Conservation (phyloP, 2,113 vertebrate species). For the Taurulus bubalis region DNA sequence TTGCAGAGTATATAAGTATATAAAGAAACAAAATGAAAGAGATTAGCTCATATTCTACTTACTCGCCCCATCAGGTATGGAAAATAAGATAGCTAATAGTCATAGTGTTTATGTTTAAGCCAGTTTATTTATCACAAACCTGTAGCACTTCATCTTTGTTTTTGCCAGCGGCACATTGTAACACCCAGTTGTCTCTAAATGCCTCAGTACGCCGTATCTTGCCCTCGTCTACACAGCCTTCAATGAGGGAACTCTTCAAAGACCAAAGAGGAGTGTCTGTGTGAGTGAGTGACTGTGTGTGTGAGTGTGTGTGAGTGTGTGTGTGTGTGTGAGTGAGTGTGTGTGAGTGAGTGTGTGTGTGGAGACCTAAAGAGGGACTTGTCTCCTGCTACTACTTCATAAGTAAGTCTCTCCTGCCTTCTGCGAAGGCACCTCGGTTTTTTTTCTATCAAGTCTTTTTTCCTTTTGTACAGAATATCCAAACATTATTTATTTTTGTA, state of each 20-base stretch:
- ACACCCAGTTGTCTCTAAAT: constrained; percentile 61
- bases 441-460: constrained; percentile 69
- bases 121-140: constrained; percentile 77
- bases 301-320: background rate
- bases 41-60: constrained; percentile 59
- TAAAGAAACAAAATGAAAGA: constrained; percentile 61
- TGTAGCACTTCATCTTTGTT: constrained; percentile 75
- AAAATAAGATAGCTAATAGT: constrained; percentile 65
- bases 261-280: constrained; percentile 76
- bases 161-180: constrained; percentile 74
- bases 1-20: constrained; percentile 66
- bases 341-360: constrained; percentile 43
- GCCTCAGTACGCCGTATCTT: constrained; percentile 61
- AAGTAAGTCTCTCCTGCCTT: constrained; percentile 96
- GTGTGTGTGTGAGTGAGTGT: background rate
- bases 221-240: constrained; percentile 56
- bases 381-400: constrained; percentile 92
- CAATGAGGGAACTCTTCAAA: constrained; percentile 64
- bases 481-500: constrained; percentile 99
- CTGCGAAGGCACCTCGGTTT: constrained; percentile 89
- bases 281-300: constrained; percentile 40
- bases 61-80: constrained; percentile 81
- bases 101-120: constrained; percentile 61
- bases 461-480: constrained; percentile 86
- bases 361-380: constrained; percentile 80